Base-by-base conservation (phyloP, 2,113 vertebrate species). In the Sander lucioperca region DNA sequence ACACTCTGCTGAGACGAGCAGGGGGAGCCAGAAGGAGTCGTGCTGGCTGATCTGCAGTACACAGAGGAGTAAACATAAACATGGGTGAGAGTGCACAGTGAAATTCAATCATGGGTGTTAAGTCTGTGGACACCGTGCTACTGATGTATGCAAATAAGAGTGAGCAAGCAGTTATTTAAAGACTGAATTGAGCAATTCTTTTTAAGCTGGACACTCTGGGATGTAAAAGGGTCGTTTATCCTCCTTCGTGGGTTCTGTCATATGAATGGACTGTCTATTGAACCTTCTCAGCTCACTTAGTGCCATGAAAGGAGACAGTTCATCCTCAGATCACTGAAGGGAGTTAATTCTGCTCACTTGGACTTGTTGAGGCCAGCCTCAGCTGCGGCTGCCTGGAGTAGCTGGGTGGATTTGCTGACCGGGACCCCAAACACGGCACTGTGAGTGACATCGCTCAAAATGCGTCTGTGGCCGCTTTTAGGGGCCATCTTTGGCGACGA, bases 321-420 rank as follows among this genome's bases (percentile, higher is more conserved):
- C 68, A 82, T 88, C 54, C 64, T 65, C 61, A 72, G 56, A 77
- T 84, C 64, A 81, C 69, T 86, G 74, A 91, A 67, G 79, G 56
- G 76, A 79, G 62, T 73, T 84, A 21, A 86, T 90, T 92, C 72
- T 86, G 88, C 97, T 93, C 94, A 99, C 98, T 99, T 99, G 89
- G 98, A 99, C 73, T 99, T 99, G 95, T 99, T 99, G 93, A 99
- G 97, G 82, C 97, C 95, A 89, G 98, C 98, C 89, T 99, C 97
- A 0, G 98, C 98, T 16, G 98, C 98, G 2, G 98, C 98, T 0
- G 98, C 97, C 85, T 99, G 98, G 59, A 99, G 96, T 47, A 99
- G 96, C 93, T 97, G 98, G 12, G 98, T 99, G 33, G 98, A 99
- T 87, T 98, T 98, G 96, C 98, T 99, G 88, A 97, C 96, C 14